Evolutionary conservation across 2,888 invertebrate genomes (phyloP).

Genomic region (Lepidonotus clava): DNA sequence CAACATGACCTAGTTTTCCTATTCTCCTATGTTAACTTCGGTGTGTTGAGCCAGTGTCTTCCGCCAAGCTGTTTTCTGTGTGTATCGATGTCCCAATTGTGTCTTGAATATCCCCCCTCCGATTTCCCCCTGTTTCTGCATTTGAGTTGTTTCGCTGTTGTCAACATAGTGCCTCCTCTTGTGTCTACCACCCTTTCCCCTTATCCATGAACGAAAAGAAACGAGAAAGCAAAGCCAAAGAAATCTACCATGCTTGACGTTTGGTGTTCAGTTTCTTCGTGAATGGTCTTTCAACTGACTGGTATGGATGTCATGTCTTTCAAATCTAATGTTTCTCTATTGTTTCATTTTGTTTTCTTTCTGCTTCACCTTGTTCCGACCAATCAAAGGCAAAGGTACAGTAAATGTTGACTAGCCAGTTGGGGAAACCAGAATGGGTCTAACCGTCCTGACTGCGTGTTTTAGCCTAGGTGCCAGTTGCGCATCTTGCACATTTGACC

Average conservation of each 20-base stretch:
- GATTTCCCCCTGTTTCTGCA: conserved; percentile 32
- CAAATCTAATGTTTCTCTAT: conserved; percentile 54
- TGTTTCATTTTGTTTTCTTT: conserved; percentile 58
- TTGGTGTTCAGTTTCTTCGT: conserved; percentile 38
- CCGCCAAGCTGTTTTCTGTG: conserved; percentile 8
- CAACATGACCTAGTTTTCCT: background rate
- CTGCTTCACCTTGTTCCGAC: conserved; percentile 56
- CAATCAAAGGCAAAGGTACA: conserved; percentile 58
- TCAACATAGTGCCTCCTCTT: conserved; percentile 38
- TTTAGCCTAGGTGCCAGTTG: conserved; percentile 34
- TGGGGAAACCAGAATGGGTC: conserved; percentile 52
- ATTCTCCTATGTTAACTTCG: conserved; percentile 30
- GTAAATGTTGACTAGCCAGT: conserved; percentile 55
- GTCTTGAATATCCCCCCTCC: background rate
- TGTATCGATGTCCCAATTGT: background rate
- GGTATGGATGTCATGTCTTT: conserved; percentile 53
- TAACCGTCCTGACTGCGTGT: conserved; percentile 13
- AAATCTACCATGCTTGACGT: conserved; percentile 34
- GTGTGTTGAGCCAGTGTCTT: conserved; percentile 9
- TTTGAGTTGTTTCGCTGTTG: conserved; percentile 36
- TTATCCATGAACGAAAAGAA: background rate
- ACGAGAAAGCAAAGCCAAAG: background rate
- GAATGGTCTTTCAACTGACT: conserved; percentile 50
- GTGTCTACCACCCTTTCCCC: background rate
- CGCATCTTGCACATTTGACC: conserved; percentile 52